Evolutionary conservation across 1,140 invertebrate genomes (phyloP), one percentile per base, ranked within the genome.

Genomic region (Drosophila pseudoobscura): DNA sequence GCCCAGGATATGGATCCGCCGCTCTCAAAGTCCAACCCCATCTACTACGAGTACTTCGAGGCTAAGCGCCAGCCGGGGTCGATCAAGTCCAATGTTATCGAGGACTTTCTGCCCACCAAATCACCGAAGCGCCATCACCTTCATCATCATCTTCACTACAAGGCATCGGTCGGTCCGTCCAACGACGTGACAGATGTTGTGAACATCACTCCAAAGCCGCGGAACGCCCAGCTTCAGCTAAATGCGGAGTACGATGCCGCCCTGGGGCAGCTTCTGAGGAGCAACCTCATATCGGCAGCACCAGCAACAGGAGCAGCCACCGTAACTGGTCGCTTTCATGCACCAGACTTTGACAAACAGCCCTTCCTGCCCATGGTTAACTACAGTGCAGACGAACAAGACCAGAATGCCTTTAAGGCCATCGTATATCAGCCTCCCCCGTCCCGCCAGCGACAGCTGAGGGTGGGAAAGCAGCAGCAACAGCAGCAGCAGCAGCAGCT

Each of bases 281-380:
- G 63, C 55, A 85, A 85, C 46, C 59, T 85, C 0, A 80, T 85
- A 7, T 47, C 61, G 5, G 60, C 73, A 0, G 60, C 73, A 1
- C 73, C 82, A 6, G 47, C 46, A 1, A 46, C 56, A 11, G 31
- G 45, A 22, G 43, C 39, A 7, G 89, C 91, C 50, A 73, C 74
- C 91, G 75, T 80, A 78, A 52, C 57, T 3, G 53, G 52, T 0
- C 57, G 76, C 6, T 84, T 93, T 78, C 91, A 93, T 53, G 91
- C 93, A 22, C 93, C 93, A 13, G 92, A 94, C 65, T 93, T 93
- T 47, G 90, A 92, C 59, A 92, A 93, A 13, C 93, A 94, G 79
- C 93, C 93, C 22, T 94, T 95, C 80, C 92, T 93, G 58, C 94
- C 94, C 6, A 80, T 90, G 75, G 93, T 94, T 8, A 93, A 94